phyloP scores from a whole-genome alignment of 2,797 vertebrate species.

The Bucorvus abyssinicus region DNA sequence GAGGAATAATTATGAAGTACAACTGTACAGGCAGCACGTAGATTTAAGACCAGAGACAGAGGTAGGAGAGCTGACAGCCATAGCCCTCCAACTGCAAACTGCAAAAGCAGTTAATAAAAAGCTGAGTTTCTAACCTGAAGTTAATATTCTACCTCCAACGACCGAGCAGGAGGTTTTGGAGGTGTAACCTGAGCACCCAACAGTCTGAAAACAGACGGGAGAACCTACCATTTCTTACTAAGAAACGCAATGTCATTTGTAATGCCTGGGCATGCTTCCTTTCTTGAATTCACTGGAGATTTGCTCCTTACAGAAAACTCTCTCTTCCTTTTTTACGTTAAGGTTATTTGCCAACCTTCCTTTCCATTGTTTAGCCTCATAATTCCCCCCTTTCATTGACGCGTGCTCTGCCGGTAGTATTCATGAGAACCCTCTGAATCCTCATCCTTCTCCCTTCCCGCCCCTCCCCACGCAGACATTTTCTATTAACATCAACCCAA shows the following conservation, averaged over 20 bases:
- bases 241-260: not conserved
- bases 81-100: not conserved
- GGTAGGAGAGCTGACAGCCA: not conserved
- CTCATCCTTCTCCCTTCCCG: not conserved
- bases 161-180: not conserved
- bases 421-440: not conserved
- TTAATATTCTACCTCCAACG: not conserved
- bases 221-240: not conserved
- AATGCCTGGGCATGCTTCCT: not conserved
- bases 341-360: not conserved
- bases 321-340: not conserved
- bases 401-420: fast-evolving
- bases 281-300: not conserved
- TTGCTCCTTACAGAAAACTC: not conserved
- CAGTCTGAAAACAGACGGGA: not conserved
- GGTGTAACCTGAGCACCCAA: not conserved
- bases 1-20: conserved; percentile 6
- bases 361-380: not conserved
- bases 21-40: not conserved
- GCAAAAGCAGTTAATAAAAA: conserved; percentile 14
- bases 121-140: not conserved
- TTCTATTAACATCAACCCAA: not conserved
- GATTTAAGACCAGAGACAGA: conserved; percentile 9
- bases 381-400: not conserved
- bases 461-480: not conserved